A percentile compares a stretch with the other conserved stretches of the same genome.
These are phyloP conservation scores for Gryllus longicercus DNA, from an alignment of 2,888 invertebrate species.

Conservation along the genomic window DNA sequence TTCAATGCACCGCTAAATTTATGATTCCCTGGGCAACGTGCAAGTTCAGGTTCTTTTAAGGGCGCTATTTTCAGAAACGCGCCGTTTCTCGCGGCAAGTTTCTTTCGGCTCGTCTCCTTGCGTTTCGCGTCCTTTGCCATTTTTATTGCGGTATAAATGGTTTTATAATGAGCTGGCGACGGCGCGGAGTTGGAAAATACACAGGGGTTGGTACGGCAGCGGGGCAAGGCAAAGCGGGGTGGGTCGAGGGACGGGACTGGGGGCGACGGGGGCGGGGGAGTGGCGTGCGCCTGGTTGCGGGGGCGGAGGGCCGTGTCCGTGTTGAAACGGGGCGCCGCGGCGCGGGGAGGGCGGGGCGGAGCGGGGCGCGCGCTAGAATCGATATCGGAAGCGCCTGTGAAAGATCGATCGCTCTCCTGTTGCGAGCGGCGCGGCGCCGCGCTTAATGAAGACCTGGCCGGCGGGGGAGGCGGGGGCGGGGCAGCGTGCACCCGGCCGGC, in stretches of 20 bases:
- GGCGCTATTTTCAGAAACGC: too few species aligned
- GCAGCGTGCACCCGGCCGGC: neutral
- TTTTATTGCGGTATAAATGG: conserved; percentile 3
- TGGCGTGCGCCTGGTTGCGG: neutral
- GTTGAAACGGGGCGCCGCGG: neutral
- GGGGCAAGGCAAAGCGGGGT: neutral
- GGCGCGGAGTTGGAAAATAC: neutral
- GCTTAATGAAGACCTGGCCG: neutral
- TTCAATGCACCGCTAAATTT: too few species aligned
- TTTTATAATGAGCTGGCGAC: neutral
- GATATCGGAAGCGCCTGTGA: neutral
- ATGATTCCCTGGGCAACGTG: too few species aligned
- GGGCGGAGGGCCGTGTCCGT: neutral
- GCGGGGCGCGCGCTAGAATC: neutral
- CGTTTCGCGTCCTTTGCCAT: neutral
- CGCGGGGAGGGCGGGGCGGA: neutral
- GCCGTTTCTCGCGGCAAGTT: too few species aligned
- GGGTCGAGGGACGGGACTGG: neutral
- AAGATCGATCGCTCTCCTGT: neutral
- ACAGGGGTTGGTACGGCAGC: neutral
- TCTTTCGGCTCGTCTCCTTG: neutral
- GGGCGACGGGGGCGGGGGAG: neutral
- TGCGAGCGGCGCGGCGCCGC: neutral
- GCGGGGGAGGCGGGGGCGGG: neutral
- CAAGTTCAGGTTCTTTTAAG: too few species aligned